Evolutionary conservation across 23 tunicate genomes (phyloP).

Genomic region (Trididemnum nubilum): DNA sequence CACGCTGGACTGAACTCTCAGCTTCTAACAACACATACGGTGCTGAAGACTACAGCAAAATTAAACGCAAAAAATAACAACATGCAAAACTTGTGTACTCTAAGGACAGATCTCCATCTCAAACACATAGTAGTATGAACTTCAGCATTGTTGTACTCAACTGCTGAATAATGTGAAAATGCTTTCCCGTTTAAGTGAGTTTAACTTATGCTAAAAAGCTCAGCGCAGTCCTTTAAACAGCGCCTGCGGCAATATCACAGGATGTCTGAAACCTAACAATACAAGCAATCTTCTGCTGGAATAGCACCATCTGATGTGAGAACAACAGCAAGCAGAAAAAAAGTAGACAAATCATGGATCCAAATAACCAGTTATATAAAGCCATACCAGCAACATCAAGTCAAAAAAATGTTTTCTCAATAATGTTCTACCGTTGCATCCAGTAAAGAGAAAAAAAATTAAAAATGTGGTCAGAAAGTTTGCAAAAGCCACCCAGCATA

Average conservation of each 20-base stretch:
- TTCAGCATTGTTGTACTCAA: conserved; percentile 4
- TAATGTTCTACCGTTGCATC: background rate
- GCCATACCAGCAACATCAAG: background rate
- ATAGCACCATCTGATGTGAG: conserved; percentile 19
- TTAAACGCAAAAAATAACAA: background rate
- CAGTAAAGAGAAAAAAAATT: no score
- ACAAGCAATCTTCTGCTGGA: conserved; percentile 14
- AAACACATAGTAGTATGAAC: background rate
- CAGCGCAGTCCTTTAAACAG: conserved; percentile 1
- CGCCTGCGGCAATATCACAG: conserved; percentile 11
- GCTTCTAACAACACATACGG: conserved; percentile 4
- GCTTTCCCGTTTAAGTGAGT: background rate
- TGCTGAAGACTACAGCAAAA: background rate
- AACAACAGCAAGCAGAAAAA: background rate
- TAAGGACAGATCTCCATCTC: background rate
- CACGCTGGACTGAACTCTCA: conserved; percentile 5
- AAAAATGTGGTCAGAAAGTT: background rate
- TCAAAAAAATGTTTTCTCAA: background rate
- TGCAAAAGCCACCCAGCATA: background rate
- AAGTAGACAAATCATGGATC: background rate
- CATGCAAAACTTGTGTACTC: conserved; percentile 25
- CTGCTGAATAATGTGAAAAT: conserved; percentile 19
- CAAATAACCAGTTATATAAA: background rate
- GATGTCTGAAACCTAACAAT: conserved; percentile 17
- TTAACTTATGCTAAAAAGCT: background rate